phyloP scores from a whole-genome alignment of 2,797 vertebrate species.

The Margarornis squamiger region DNA sequence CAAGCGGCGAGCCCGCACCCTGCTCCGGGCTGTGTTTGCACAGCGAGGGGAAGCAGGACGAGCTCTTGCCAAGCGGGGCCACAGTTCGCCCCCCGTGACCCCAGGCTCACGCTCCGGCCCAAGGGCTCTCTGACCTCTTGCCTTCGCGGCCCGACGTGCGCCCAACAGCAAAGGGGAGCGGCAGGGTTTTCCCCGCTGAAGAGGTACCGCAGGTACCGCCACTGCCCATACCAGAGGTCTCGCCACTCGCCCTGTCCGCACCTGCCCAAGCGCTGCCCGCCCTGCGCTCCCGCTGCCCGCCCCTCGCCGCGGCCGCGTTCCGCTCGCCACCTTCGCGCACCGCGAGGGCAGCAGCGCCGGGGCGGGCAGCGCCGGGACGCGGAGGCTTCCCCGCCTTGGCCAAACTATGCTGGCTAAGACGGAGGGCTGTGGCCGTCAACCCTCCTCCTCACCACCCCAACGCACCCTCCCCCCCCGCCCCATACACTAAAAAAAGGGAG shows the following conservation, averaged over 20 bases:
- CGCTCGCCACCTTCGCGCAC: not conserved
- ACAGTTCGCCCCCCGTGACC: not conserved
- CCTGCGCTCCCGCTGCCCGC: too few relatives aligned
- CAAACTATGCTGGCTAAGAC: too few relatives aligned
- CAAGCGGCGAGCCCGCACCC: not conserved
- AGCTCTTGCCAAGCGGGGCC: not conserved
- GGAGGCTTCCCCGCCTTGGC: not conserved
- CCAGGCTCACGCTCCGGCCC: not conserved
- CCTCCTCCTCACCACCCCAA: too few relatives aligned
- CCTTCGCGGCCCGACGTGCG: not conserved
- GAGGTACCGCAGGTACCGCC: not conserved
- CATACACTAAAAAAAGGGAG: fast-evolving
- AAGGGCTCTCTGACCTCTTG: not conserved
- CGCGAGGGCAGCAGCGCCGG: not conserved
- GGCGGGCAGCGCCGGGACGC: not conserved
- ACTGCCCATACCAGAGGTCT: not conserved
- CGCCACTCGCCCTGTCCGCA: not conserved
- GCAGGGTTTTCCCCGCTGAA: not conserved
- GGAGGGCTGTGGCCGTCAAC: not conserved
- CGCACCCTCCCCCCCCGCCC: fast-evolving
- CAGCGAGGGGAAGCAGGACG: not conserved
- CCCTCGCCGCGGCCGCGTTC: not conserved
- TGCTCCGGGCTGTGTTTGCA: not conserved
- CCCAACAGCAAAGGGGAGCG: not conserved
- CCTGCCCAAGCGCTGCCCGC: not conserved